Percentiles rank a stretch among this genome's conserved stretches.
Conservation (phyloP, 2,888 invertebrate genomes). For the Thysanoteuthis rhombus region DNA sequence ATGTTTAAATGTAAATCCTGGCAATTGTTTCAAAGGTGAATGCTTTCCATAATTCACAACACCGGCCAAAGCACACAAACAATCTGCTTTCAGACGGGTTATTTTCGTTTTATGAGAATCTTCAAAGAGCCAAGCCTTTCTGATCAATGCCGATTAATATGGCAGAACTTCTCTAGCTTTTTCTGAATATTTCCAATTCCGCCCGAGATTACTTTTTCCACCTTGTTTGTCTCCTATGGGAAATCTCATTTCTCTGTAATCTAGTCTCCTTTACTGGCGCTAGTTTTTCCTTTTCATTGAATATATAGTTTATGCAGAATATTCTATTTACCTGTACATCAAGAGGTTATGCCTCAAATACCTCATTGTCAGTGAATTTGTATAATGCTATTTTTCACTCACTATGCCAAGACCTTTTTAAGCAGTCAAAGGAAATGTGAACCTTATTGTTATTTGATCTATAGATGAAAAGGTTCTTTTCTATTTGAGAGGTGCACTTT, state of each 20-base stretch:
- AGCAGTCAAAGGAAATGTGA: neutral
- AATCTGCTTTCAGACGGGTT: neutral
- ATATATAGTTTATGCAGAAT: conserved; percentile 12
- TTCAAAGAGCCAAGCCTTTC: neutral
- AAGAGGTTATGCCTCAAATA: neutral
- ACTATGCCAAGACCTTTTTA: neutral
- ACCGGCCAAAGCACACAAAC: neutral
- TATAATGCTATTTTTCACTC: neutral
- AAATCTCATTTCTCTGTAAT: neutral
- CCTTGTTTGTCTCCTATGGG: neutral
- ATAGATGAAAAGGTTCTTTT: conserved; percentile 12
- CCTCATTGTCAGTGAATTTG: neutral
- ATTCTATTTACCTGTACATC: neutral
- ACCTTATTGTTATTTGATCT: neutral
- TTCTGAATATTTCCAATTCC: neutral
- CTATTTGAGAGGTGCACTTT: neutral
- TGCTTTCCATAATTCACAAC: neutral
- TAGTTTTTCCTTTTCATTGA: neutral
- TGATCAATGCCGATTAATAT: neutral
- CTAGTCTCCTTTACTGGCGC: neutral
- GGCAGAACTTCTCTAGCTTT: neutral
- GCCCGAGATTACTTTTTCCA: neutral
- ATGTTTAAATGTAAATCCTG: neutral
- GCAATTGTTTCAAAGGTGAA: neutral
- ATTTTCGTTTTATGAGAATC: neutral